Evolutionary conservation across 2,113 vertebrate species (phyloP).

Genomic region (Cynocephalus volans): DNA sequence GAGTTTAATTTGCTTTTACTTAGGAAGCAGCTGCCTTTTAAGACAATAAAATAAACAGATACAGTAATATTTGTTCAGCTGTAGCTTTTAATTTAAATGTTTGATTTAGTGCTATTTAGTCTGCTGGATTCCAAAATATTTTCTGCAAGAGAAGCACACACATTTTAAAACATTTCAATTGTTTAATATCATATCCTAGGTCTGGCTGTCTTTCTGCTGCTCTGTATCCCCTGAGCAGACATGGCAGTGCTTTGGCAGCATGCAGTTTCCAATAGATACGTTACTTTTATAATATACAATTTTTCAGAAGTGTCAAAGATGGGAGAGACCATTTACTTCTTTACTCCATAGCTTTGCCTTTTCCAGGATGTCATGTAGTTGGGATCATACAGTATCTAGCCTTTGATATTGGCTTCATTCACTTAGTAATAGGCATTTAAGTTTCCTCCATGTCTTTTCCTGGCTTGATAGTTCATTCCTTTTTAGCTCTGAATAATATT

Average conservation of each 20-base stretch:
- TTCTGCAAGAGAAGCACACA: constrained; percentile 59
- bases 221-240: neutral
- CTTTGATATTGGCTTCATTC: neutral
- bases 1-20: constrained; percentile 71
- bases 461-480: neutral
- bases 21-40: constrained; percentile 81
- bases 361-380: neutral
- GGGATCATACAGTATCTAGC: neutral
- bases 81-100: constrained; percentile 84
- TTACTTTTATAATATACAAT: constrained; percentile 3
- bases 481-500: neutral
- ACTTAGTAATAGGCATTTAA: neutral
- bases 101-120: constrained; percentile 84
- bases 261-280: neutral
- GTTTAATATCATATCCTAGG: neutral
- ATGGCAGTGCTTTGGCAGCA: neutral
- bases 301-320: neutral
- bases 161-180: constrained; percentile 49
- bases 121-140: constrained; percentile 71
- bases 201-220: neutral
- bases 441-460: neutral
- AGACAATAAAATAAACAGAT: constrained; percentile 85
- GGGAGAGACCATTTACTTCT: neutral
- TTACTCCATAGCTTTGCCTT: neutral
- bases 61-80: constrained; percentile 87